Evolutionary conservation across 2,113 vertebrate genomes (phyloP).

Genomic region (Oryzias curvinotus): DNA sequence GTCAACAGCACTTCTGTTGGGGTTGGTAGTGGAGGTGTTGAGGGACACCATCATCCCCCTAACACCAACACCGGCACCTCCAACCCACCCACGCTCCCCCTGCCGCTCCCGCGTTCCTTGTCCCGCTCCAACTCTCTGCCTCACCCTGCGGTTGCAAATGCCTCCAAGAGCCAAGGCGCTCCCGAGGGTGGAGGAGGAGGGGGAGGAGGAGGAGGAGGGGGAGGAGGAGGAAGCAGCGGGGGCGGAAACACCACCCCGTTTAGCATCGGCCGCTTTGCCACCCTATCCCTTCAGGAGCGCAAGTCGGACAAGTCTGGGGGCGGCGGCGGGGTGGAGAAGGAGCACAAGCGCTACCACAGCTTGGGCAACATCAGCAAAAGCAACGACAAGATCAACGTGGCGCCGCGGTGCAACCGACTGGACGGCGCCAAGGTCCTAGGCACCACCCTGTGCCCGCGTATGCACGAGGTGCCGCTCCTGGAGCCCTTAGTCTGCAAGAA

Average conservation of each 20-base stretch:
- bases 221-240: conserved; percentile 23
- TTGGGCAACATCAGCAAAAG: conserved; percentile 88
- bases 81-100: conserved; percentile 61
- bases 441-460: conserved; percentile 87
- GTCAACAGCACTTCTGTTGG: conserved; percentile 66
- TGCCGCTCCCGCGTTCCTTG: conserved; percentile 82
- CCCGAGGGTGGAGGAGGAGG: conserved; percentile 46
- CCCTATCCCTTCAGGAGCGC: conserved; percentile 82
- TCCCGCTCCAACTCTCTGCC: conserved; percentile 93
- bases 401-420: conserved; percentile 74
- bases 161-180: conserved; percentile 59
- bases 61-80: conserved; percentile 59
- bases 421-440: conserved; percentile 87
- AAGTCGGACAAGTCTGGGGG: conserved; percentile 78
- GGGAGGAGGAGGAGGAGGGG: conserved; percentile 27
- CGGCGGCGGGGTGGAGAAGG: conserved; percentile 71
- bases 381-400: conserved; percentile 82
- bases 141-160: conserved; percentile 79
- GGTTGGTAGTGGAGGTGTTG: conserved; percentile 58
- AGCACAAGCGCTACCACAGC: conserved; percentile 91
- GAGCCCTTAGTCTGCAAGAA: conserved; percentile 94
- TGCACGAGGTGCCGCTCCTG: conserved; percentile 89
- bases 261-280: conserved; percentile 86
- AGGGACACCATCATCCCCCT: conserved; percentile 76
- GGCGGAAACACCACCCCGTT: conserved; percentile 66